Base-by-base conservation (phyloP, 2,797 vertebrate genomes). In the Scleropages formosus region DNA sequence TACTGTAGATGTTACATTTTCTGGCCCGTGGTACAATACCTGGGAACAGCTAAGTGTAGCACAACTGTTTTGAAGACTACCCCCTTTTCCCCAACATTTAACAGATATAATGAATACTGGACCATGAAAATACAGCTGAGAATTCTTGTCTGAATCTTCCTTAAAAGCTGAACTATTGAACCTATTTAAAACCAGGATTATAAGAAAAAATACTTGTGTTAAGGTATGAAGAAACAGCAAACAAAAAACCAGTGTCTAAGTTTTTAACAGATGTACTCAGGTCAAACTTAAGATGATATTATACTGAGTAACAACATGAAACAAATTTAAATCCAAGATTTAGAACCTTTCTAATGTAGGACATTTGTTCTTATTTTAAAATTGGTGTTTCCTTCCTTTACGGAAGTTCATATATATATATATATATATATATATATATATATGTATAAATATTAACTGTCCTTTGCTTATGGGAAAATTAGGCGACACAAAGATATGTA, bases 101-200 rank as follows among this genome's bases (percentile, higher is more conserved):
- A 13, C 53, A 3, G 2, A 18, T 56, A 13, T 1, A 56, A 11
- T 56, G 53, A 56, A 56, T 1, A 56, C 13, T 3, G 1, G 11
- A 10, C 10, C 39, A n/a, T 65, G 27, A 31, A 31, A 18, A 69
- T 26, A 24, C 66, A 49, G 22, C 18, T 22, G 24, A 20, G 68
- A 56, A 71, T 71, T 18, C 71, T 49, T 51, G 46, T 53, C 8
- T 71, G 71, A 71, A 71, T 70, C 47, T 61, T 73, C n/a, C 47
- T 44, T 63, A 20, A 47, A 61, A 31, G 44, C 72, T 62, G 60
- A 47, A 44, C 46, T 51, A 72, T n/a, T 46, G 59, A 74, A 62
- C 60, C 60, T 63, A 39, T 24, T 49, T 62, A 27, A 53, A 26
- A 16, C 22, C 31, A 71, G 11, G 51, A 26, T 47, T 56, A 31